These are phyloP conservation scores for Melinaea marsaeus DNA, from an alignment of 2,888 invertebrate species.

Conservation along the genomic window DNA sequence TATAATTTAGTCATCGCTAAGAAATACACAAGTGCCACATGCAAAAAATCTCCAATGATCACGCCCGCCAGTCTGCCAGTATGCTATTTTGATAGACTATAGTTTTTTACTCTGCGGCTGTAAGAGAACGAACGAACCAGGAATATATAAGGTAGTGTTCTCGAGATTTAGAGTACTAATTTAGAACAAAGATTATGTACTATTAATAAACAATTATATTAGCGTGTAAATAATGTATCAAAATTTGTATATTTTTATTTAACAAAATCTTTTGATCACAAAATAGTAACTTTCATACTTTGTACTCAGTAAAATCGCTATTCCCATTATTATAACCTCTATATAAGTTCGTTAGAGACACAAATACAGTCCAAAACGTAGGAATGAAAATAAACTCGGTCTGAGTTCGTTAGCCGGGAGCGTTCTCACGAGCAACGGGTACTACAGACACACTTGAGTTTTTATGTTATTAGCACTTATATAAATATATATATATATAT, in stretches of 20 bases:
- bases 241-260: too few species aligned
- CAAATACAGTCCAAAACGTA: conserved; percentile 52
- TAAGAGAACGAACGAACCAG: conserved; percentile 12
- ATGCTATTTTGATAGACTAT: conserved; percentile 20
- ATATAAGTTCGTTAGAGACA: conserved; percentile 31
- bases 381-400: conserved; percentile 55
- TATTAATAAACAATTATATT: too few species aligned
- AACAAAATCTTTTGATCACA: too few species aligned
- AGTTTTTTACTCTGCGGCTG: conserved; percentile 36
- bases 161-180: too few species aligned
- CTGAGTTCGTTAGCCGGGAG: conserved; percentile 61
- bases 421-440: conserved; percentile 57
- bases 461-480: too few species aligned
- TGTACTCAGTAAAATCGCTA: neutral
- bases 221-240: too few species aligned
- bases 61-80: conserved; percentile 23
- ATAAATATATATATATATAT: too few species aligned
- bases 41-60: conserved; percentile 34
- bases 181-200: too few species aligned
- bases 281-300: too few species aligned
- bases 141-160: too few species aligned
- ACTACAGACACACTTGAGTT: conserved; percentile 13
- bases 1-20: conserved; percentile 41
- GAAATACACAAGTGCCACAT: conserved; percentile 40
- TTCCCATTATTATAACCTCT: conserved; percentile 1